phyloP scores from a whole-genome alignment of 2,888 invertebrate species.

The Bombylius discolor region DNA sequence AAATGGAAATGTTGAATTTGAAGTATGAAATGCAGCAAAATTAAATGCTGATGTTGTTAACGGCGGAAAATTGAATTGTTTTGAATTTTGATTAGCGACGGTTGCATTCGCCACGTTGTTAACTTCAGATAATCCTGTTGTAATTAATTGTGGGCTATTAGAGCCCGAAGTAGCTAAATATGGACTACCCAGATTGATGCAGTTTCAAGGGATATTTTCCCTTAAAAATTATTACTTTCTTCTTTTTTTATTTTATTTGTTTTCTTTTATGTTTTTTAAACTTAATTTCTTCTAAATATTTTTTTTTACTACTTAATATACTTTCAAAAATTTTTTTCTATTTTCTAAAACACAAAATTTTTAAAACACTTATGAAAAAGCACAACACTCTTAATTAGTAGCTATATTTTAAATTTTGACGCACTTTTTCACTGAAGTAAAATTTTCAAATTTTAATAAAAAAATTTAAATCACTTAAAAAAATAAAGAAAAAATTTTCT shows the following conservation, averaged over 20 bases:
- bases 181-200: conserved; percentile 36
- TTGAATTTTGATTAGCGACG: conserved; percentile 5
- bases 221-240: neutral
- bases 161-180: conserved; percentile 34
- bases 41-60: conserved; percentile 32
- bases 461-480: too few relatives aligned
- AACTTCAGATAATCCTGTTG: neutral
- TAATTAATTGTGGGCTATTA: conserved; percentile 25
- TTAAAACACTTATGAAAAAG: too few relatives aligned
- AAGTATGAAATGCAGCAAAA: conserved; percentile 27
- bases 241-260: neutral
- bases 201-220: neutral
- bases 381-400: too few relatives aligned
- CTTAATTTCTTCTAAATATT: too few relatives aligned
- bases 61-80: conserved; percentile 19
- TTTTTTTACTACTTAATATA: too few relatives aligned
- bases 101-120: neutral
- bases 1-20: conserved; percentile 3
- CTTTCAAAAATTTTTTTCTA: too few relatives aligned
- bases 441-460: too few relatives aligned
- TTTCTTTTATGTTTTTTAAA: too few relatives aligned
- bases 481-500: too few relatives aligned
- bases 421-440: too few relatives aligned
- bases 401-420: too few relatives aligned
- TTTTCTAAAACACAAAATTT: too few relatives aligned